Evolutionary conservation across 2,888 invertebrate species (phyloP), one percentile per base, ranked within the genome.

Genomic region (Ornithoptera priamus): DNA sequence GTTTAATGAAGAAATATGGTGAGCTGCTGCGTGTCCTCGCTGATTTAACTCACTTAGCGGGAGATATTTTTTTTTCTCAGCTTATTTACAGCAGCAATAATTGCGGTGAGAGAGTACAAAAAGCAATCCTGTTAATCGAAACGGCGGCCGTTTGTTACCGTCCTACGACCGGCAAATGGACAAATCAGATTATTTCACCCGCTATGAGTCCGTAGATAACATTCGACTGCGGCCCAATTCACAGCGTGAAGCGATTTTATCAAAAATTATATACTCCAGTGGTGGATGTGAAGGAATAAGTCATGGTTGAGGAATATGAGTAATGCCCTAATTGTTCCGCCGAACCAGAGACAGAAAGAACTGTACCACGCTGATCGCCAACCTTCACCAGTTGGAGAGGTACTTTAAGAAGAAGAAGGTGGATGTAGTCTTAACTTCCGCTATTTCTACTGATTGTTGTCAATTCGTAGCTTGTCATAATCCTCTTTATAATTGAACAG

Each of bases 151-250:
- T 89, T 90, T 87, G 87, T 88, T 85, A 85, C 83, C 81, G 81
- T 77, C 78, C 81, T 77, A 81, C 85, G 84, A 83, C 83, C 86
- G 86, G 90, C 86, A 90, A 92, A 92, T 91, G 92, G 92, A 91
- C 91, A 90, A 92, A 92, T 92, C 92, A 87, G 92, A 92, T 92
- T 92, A 91, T 90, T 92, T 90, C 87, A 87, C 88, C 89, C 90
- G 86, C 89, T 90, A 90, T 89, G 89, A 90, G 87, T 84, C 85
- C 81, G 81, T 86, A 89, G 91, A 90, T 90, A 91, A 87, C 87
- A 82, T 80, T 79, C 77, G 75, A 76, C 72, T 73, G 61, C 56
- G 75, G 75, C 58, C 12, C 75, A 81, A 83, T 72, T 24, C n/a
- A 75, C 1, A 68, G 74, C 78, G 62, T 71, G 70, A 58, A 62